Percentiles rank a stretch among this genome's conserved stretches.
Evolutionary conservation across 1,140 invertebrate genomes (phyloP).

Genomic region (Araneus ventricosus): DNA sequence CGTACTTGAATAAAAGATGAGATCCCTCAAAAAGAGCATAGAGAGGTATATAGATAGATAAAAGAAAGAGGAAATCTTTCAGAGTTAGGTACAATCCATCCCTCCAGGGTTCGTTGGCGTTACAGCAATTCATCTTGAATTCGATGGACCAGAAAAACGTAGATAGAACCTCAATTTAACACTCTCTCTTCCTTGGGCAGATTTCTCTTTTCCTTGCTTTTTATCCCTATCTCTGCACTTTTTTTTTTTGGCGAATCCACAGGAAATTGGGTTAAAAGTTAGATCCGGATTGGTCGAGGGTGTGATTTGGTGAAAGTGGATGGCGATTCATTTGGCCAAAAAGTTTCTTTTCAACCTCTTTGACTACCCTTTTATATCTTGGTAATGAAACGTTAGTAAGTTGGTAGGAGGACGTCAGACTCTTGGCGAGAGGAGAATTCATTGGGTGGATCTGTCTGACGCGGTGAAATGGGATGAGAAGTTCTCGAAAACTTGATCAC

Average conservation of each 20-base stretch:
- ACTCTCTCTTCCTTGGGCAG: neutral
- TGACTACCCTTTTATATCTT: neutral
- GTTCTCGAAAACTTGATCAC: neutral
- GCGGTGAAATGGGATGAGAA: neutral
- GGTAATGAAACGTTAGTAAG: slow-evolving; percentile 51
- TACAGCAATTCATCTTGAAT: slow-evolving; percentile 40
- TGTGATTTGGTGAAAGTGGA: slow-evolving; percentile 25
- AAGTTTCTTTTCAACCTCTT: neutral
- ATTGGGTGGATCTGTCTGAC: neutral
- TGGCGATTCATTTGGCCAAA: slow-evolving; percentile 18
- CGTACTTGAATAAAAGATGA: slow-evolving; percentile 53
- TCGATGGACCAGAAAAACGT: slow-evolving; percentile 52
- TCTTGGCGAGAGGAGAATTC: neutral
- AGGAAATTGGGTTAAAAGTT: slow-evolving; percentile 59
- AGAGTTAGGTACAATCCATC: slow-evolving; percentile 53
- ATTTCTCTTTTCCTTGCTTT: neutral
- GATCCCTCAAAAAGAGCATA: neutral
- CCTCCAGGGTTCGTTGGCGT: slow-evolving; percentile 28
- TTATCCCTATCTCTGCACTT: neutral
- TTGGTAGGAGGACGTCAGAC: neutral
- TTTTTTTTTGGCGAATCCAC: neutral
- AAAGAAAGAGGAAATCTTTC: neutral
- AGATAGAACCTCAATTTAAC: slow-evolving; percentile 66
- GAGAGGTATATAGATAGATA: neutral
- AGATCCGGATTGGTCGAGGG: slow-evolving; percentile 22